These are phyloP conservation scores for Rhegmatorhina hoffmannsi DNA, from an alignment of 2,113 vertebrate species.

Conservation along the genomic window DNA sequence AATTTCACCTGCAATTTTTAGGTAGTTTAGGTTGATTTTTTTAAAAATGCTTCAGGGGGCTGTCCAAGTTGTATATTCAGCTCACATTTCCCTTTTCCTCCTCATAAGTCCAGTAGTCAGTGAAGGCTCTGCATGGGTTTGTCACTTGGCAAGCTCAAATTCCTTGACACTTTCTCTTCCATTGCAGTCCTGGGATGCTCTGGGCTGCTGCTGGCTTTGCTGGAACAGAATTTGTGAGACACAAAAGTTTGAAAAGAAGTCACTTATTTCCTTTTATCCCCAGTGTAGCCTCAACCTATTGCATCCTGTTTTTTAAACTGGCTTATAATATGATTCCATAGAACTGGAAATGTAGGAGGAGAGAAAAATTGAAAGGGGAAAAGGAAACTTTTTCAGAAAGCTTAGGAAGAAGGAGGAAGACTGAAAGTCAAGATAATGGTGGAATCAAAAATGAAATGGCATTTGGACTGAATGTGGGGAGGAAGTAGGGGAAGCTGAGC, in stretches of 20 bases:
- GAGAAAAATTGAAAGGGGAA: neutral
- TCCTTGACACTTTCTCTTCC: neutral
- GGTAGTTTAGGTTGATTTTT: neutral
- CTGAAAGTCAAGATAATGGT: neutral
- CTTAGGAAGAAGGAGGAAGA: neutral
- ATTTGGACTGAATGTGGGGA: neutral
- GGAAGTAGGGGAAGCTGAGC: neutral
- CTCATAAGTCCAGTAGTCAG: neutral
- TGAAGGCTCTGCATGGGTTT: neutral
- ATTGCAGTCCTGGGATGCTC: neutral
- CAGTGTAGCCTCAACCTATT: neutral
- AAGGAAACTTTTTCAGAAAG: neutral
- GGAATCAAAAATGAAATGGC: neutral
- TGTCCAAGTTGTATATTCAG: neutral
- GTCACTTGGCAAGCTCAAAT: neutral
- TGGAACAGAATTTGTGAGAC: neutral
- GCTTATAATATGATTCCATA: neutral
- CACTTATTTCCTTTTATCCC: neutral
- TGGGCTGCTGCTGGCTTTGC: neutral
- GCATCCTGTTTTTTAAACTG: neutral
- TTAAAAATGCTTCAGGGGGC: neutral
- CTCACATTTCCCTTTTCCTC: neutral
- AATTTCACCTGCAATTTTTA: neutral
- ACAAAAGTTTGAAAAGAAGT: neutral
- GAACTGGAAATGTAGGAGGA: neutral